These are phyloP conservation scores for Pseudorectes ferrugineus DNA, from an alignment of 2,113 vertebrate species.

Conservation along the genomic window DNA sequence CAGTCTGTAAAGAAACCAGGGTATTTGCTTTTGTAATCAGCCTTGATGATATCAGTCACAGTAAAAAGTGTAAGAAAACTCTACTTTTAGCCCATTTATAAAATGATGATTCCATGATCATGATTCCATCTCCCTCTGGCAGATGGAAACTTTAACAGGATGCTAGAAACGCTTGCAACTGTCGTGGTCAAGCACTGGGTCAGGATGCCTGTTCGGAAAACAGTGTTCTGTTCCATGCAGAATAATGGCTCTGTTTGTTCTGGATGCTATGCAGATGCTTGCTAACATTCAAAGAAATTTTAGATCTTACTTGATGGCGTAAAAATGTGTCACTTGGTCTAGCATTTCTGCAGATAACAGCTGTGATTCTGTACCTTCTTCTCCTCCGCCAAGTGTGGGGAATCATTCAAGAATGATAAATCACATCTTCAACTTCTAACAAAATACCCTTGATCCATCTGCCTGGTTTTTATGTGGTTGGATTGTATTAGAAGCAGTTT, in stretches of 20 bases:
- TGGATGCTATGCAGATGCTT: background rate
- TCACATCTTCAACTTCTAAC: background rate
- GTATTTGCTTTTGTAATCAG: background rate
- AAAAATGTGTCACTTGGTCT: background rate
- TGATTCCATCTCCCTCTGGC: background rate
- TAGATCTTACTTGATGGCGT: background rate
- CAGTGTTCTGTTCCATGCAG: background rate
- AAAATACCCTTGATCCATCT: background rate
- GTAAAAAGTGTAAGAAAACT: background rate
- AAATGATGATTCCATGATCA: background rate
- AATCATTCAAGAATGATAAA: conserved; percentile 9
- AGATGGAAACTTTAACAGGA: background rate
- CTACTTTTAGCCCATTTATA: background rate
- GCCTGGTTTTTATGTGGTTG: background rate
- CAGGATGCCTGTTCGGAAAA: background rate
- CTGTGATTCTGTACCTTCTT: background rate
- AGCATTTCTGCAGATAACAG: background rate
- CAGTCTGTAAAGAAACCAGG: background rate
- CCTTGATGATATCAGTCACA: background rate
- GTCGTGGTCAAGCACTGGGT: background rate
- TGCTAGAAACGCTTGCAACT: background rate
- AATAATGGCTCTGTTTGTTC: background rate
- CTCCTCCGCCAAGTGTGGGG: background rate
- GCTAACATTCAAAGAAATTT: background rate
- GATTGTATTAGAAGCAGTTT: background rate